These are phyloP conservation scores for Caranx ignobilis DNA, from an alignment of 2,113 vertebrate species.

Conservation along the genomic window DNA sequence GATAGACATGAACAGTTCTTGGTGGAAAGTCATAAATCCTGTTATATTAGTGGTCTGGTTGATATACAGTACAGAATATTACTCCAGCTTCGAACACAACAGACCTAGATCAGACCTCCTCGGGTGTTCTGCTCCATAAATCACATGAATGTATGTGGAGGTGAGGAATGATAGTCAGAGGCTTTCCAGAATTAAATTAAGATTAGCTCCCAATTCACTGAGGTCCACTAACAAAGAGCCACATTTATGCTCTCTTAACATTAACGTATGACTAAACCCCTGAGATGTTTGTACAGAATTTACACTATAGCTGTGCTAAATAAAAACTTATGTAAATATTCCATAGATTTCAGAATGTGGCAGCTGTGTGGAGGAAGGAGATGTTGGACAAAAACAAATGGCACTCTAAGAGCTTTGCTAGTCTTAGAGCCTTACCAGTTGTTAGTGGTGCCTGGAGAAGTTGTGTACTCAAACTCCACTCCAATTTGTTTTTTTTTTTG, in stretches of 20 bases:
- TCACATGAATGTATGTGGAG: conserved; percentile 60
- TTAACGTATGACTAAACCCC: conserved; percentile 39
- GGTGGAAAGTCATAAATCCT: conserved; percentile 54
- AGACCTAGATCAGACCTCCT: conserved; percentile 66
- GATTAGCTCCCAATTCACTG: conserved; percentile 47
- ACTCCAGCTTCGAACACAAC: conserved; percentile 58
- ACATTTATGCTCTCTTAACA: conserved; percentile 35
- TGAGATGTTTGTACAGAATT: conserved; percentile 28
- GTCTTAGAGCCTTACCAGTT: neutral
- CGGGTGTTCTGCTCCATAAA: conserved; percentile 69
- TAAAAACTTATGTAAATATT: conserved; percentile 29
- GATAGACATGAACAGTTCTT: conserved; percentile 52
- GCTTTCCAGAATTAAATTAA: conserved; percentile 35
- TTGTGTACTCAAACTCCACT: too few relatives aligned
- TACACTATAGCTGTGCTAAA: conserved; percentile 30
- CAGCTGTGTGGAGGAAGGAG: conserved; percentile 5
- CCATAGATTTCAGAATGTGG: conserved; percentile 1
- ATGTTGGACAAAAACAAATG: neutral
- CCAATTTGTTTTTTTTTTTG: too few relatives aligned
- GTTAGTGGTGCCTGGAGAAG: too few relatives aligned
- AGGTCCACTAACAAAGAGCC: conserved; percentile 41
- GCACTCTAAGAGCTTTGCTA: neutral
- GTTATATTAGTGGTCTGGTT: conserved; percentile 54
- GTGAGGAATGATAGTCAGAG: conserved; percentile 36
- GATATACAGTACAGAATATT: conserved; percentile 27